Evolutionary conservation across 2,113 vertebrate species (phyloP), one percentile per base, ranked within the genome.

Genomic region (Myocastor coypus): DNA sequence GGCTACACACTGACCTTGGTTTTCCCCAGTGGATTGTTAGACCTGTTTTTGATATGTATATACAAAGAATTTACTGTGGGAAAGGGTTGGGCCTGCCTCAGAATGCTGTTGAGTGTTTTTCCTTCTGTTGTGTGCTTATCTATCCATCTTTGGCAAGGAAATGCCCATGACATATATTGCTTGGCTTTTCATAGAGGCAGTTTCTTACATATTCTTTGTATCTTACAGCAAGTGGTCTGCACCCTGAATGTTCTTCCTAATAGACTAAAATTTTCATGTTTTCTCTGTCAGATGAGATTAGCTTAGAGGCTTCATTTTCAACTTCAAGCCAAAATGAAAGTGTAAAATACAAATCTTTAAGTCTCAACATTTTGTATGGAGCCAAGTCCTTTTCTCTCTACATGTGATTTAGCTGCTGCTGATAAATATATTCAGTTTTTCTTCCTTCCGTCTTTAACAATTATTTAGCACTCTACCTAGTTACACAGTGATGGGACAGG

Each of bases 81-180:
- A 98, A 96, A 95, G 87, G 95, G 95, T 96, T 98, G 97, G 98
- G 97, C 97, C 63, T 90, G 92, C 24, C 97, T 84, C 84, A 17
- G 73, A 46, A 81, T 85, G 96, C 92, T 95, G 78, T 97, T 97
- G 98, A 98, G 98, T 98, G 98, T 97, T 97, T 97, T 98, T 98
- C 98, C 98, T 98, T 97, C 98, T 98, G 98, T 97, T 98, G 97
- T 98, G 7, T 92, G 92, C 95, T 97, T 97, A 96, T 86, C 98
- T 90, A 71, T 92, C 93, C 91, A 32, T 95, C 97, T 98, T 59
- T 92, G 94, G 93, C 92, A 71, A 96, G 98, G 98, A 97, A 98
- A 96, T 91, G 86, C 69, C 75, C 63, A 0, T 91, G 91, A 92
- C 96, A 94, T 97, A 97, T 94, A 77, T 92, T 93, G 95, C 97